A percentile compares a stretch with the other conserved stretches of the same genome.
Evolutionary conservation across 2,888 invertebrate species (phyloP).

Genomic region (Catocala sponsa): DNA sequence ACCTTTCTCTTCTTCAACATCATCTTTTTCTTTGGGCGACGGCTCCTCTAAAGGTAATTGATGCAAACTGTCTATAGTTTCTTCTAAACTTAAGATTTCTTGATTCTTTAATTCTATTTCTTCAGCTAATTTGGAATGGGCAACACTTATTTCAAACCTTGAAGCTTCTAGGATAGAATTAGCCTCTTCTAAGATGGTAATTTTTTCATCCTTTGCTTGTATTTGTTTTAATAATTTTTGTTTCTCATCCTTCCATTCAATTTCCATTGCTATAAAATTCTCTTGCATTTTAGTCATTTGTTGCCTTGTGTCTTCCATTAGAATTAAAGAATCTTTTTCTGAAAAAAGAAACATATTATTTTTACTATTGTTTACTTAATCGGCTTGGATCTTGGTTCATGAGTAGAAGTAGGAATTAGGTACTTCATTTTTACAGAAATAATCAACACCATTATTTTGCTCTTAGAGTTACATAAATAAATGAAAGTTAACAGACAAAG

Average conservation of each 20-base stretch:
- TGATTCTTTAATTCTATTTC: slow-evolving; percentile 84
- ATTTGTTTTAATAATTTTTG: slow-evolving; percentile 85
- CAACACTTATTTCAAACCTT: slow-evolving; percentile 83
- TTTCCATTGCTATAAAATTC: slow-evolving; percentile 91
- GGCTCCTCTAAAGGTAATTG: slow-evolving; percentile 46
- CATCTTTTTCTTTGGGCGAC: slow-evolving; percentile 63
- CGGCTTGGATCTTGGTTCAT: no score
- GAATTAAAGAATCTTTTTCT: slow-evolving; percentile 91
- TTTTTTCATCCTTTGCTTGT: slow-evolving; percentile 86
- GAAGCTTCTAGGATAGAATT: slow-evolving; percentile 84
- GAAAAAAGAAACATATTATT: slow-evolving; percentile 10
- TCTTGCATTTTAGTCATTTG: slow-evolving; percentile 95
- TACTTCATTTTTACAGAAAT: no score
- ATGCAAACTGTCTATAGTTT: slow-evolving; percentile 64
- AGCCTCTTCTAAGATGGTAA: slow-evolving; percentile 87
- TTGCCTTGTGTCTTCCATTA: slow-evolving; percentile 93
- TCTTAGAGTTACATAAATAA: no score
- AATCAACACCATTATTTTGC: no score
- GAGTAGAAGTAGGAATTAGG: no score
- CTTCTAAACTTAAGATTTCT: slow-evolving; percentile 74
- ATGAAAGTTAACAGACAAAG: no score
- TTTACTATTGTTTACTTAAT: background rate
- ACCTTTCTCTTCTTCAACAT: slow-evolving; percentile 89
- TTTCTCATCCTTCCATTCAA: slow-evolving; percentile 91
- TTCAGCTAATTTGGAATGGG: slow-evolving; percentile 85